Base-by-base conservation (phyloP, 2,797 vertebrate species). In the Cyprinodon diabolis region DNA sequence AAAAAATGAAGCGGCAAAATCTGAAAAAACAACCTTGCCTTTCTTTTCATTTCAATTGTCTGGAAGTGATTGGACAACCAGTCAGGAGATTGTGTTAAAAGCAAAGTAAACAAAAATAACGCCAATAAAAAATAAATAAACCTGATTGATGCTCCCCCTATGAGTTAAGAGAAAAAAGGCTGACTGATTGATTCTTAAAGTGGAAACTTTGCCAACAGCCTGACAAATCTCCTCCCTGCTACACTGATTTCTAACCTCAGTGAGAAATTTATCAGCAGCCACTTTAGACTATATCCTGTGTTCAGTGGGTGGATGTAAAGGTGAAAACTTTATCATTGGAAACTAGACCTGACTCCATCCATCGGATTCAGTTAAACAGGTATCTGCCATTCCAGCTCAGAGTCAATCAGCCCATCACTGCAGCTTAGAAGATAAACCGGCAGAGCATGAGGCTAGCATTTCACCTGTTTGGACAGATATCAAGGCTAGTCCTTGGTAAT, bases 331-430 rank as follows among this genome's bases (percentile, higher is more conserved):
- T 81, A 76, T 57, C 60, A 87, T 81, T 79, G 47, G 6, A 68
- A 58, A 48, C 74, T 17, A 69, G 47, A 86, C 75, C 65, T 83
- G 60, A 88, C 84, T 75, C 52, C 72, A 84, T 89, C 81, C 43
- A 69, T 90, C 85, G 89, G 71, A 76, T 58, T 74, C 76, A 75
- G 49, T 14, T 74, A 78, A 72, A 80, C 90, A 80, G 75, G 77
- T 83, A 73, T 85, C 90, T 84, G 86, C 86, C 87, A 89, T 84
- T 76, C 21, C 56, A 78, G 77, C 81, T 80, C 74, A 83, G 80
- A 86, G 86, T 86, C 86, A 89, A 90, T 90, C 89, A 87, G 75
- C 80, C 83, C 74, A 67, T 87, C 87, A 72, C 72, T 73, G 80
- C 65, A 83, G 83, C 79, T 75, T 79, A 84, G 79, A 55, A 86